phyloP scores from a whole-genome alignment of 2,797 vertebrate genomes.

The Hoplostethus atlanticus region DNA sequence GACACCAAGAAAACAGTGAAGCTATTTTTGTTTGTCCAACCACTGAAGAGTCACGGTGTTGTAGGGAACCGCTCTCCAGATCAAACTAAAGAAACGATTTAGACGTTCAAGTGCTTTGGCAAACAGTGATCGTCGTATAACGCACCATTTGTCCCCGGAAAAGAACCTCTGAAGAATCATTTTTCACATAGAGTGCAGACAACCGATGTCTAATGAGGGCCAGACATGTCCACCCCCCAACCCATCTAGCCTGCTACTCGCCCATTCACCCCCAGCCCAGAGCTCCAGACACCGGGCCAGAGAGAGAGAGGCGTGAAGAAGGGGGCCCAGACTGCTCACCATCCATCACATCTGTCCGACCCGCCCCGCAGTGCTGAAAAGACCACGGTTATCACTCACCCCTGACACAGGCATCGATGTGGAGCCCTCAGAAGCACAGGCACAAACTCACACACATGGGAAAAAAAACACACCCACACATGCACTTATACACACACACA shows the following conservation, averaged over 20 bases:
- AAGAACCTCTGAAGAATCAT: conserved; percentile 16
- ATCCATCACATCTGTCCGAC: conserved; percentile 81
- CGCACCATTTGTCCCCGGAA: conserved; percentile 21
- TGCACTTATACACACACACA: conserved; percentile 35
- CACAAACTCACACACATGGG: conserved; percentile 9
- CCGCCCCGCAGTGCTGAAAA: conserved; percentile 77
- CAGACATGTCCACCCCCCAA: conserved; percentile 43
- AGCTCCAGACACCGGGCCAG: conserved; percentile 67
- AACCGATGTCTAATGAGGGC: conserved; percentile 54
- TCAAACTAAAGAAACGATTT: conserved; percentile 3
- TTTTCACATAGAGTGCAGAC: conserved; percentile 27
- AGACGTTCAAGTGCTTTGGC: conserved; percentile 35
- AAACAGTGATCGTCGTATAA: conserved; percentile 13
- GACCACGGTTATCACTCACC: conserved; percentile 83
- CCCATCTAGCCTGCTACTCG: conserved; percentile 18
- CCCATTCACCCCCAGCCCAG: conserved; percentile 40
- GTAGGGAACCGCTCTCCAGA: not conserved
- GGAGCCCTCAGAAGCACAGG: conserved; percentile 62
- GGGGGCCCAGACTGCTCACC: conserved; percentile 66
- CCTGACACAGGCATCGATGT: conserved; percentile 79
- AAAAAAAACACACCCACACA: conserved; percentile 8
- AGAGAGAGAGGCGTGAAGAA: conserved; percentile 64
- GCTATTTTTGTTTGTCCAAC: conserved; percentile 15
- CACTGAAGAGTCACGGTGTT: conserved; percentile 18
- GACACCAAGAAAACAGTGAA: not conserved